Conservation (phyloP, 1,140 invertebrate genomes). For the Atta colombica region DNA sequence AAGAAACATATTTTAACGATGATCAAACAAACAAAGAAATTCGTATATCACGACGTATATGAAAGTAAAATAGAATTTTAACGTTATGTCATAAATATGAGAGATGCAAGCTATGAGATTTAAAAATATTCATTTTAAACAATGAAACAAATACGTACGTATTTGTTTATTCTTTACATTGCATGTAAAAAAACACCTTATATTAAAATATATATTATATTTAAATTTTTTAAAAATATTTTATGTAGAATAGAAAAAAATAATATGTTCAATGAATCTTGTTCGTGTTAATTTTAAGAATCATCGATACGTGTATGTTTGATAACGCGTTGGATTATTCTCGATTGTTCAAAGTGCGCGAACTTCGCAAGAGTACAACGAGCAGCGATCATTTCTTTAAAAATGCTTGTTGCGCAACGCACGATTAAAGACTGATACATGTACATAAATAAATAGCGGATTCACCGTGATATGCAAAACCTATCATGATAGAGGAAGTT, state of each 20-base stretch:
- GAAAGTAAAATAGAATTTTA: neutral
- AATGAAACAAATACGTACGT: neutral
- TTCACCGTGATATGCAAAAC: conserved; percentile 21
- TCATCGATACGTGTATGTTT: neutral
- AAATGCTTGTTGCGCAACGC: conserved; percentile 26
- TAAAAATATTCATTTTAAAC: neutral
- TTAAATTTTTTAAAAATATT: neutral
- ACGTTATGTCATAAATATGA: neutral
- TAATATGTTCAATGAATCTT: neutral
- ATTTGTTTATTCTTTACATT: neutral
- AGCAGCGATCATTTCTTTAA: neutral
- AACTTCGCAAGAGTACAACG: conserved; percentile 30
- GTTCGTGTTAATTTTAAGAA: neutral
- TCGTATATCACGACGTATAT: neutral
- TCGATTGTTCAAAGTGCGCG: conserved; percentile 39
- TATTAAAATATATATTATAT: too few species aligned
- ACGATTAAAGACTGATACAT: conserved; percentile 8
- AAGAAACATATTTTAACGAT: conserved; percentile 5
- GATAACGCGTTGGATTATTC: neutral
- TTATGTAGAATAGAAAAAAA: neutral
- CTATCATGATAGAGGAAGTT: conserved; percentile 42
- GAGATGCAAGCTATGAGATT: neutral
- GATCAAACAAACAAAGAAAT: conserved; percentile 2
- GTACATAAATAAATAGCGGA: conserved; percentile 28
- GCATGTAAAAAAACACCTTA: neutral